phyloP scores from a whole-genome alignment of 2,888 invertebrate species.

The Coecobrya sp. region DNA sequence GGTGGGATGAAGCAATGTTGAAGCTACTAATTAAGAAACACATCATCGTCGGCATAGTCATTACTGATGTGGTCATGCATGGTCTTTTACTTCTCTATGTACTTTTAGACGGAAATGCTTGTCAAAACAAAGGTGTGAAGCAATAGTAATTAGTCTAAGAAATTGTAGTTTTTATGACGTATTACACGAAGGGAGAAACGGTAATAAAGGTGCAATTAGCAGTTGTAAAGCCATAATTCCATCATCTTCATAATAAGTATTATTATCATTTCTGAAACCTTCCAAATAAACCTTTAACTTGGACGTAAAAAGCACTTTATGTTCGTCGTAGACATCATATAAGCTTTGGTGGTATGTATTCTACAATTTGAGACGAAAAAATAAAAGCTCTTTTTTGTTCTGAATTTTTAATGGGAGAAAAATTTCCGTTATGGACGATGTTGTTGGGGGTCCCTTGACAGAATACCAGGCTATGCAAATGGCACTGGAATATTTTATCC shows the following conservation, averaged over 20 bases:
- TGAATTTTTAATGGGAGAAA: not conserved
- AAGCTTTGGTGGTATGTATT: not conserved
- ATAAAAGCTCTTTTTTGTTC: not conserved
- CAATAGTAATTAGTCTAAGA: conserved; percentile 66
- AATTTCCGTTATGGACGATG: not conserved
- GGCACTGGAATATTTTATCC: conserved; percentile 56
- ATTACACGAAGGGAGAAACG: conserved; percentile 50
- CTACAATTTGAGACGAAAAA: not conserved
- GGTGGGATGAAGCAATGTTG: conserved; percentile 26
- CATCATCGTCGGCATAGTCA: conserved; percentile 17
- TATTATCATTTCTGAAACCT: conserved; percentile 32
- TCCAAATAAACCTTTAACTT: not conserved
- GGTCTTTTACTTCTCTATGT: not conserved
- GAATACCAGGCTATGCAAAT: conserved; percentile 51
- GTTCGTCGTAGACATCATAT: not conserved
- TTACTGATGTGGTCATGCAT: not conserved
- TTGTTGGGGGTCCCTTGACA: conserved; percentile 53
- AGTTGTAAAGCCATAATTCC: conserved; percentile 76
- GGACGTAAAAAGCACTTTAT: not conserved
- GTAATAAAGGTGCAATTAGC: conserved; percentile 73
- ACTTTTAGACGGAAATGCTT: conserved; percentile 46
- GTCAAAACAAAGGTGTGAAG: conserved; percentile 78
- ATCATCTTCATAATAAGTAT: conserved; percentile 52
- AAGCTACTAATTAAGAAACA: conserved; percentile 72
- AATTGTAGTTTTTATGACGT: conserved; percentile 76